Evolutionary conservation across 2,888 invertebrate genomes (phyloP).

Genomic region (Stenodera caucasica): DNA sequence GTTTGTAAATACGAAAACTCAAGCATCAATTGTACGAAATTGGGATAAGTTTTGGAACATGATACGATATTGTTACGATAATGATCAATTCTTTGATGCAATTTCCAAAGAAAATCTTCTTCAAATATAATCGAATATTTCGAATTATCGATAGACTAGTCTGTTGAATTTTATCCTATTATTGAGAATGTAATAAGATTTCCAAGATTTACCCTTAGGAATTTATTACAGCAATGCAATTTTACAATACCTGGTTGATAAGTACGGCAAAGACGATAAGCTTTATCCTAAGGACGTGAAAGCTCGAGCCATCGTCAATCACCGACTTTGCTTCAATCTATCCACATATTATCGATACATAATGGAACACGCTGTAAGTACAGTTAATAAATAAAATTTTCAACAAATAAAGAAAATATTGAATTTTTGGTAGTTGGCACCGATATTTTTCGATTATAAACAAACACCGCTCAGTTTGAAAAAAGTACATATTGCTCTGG

Average conservation of each 20-base stretch:
- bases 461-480: constrained; percentile 69
- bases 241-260: constrained; percentile 74
- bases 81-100: background rate
- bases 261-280: constrained; percentile 66
- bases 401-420: background rate
- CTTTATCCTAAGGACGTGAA: constrained; percentile 74
- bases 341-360: constrained; percentile 74
- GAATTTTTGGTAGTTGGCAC: constrained; percentile 63
- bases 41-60: no score
- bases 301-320: constrained; percentile 74
- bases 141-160: no score
- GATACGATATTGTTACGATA: no score
- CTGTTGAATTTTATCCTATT: background rate
- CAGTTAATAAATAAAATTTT: background rate
- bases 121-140: no score
- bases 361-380: constrained; percentile 65
- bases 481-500: constrained; percentile 67
- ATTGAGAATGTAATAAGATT: background rate
- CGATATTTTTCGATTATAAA: constrained; percentile 76
- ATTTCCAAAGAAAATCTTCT: no score
- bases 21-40: no score
- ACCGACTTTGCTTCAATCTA: constrained; percentile 76
- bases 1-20: no score
- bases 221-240: constrained; percentile 60
- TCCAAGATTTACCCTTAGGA: background rate